Conservation (phyloP, 2,797 vertebrate species). For the Phaenicophaeus curvirostris region DNA sequence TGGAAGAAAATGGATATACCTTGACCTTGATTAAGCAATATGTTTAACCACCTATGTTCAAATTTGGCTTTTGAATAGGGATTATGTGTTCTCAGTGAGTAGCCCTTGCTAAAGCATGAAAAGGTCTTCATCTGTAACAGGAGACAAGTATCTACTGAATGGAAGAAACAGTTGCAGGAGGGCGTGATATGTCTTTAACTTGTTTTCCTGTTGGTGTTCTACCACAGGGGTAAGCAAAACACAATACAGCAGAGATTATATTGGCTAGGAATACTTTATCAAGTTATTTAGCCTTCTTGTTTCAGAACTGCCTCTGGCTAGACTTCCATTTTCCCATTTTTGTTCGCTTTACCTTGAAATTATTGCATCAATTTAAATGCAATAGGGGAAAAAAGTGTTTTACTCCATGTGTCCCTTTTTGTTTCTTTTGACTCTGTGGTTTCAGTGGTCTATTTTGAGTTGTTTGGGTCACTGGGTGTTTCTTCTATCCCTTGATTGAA, state of each 20-base stretch:
- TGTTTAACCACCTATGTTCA: neutral
- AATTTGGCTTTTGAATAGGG: neutral
- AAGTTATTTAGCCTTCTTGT: neutral
- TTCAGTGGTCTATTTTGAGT: neutral
- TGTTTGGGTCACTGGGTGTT: constrained; percentile 27
- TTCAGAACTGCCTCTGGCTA: neutral
- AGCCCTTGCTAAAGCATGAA: neutral
- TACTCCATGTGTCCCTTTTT: neutral
- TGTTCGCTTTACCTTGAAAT: neutral
- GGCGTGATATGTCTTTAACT: neutral
- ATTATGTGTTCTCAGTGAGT: neutral
- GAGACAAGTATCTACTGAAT: neutral
- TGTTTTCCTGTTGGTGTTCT: neutral
- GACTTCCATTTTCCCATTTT: neutral
- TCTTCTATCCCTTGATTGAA: constrained; percentile 1
- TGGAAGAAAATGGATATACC: neutral
- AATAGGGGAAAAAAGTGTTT: neutral
- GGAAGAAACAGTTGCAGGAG: neutral
- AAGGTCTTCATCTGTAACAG: neutral
- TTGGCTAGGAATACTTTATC: neutral
- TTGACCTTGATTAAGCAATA: neutral
- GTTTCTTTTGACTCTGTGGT: neutral
- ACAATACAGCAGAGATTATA: neutral
- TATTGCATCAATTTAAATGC: neutral
- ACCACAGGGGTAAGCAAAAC: neutral